Evolutionary conservation across 2,113 vertebrate genomes (phyloP).

Genomic region (Carassius carassius): DNA sequence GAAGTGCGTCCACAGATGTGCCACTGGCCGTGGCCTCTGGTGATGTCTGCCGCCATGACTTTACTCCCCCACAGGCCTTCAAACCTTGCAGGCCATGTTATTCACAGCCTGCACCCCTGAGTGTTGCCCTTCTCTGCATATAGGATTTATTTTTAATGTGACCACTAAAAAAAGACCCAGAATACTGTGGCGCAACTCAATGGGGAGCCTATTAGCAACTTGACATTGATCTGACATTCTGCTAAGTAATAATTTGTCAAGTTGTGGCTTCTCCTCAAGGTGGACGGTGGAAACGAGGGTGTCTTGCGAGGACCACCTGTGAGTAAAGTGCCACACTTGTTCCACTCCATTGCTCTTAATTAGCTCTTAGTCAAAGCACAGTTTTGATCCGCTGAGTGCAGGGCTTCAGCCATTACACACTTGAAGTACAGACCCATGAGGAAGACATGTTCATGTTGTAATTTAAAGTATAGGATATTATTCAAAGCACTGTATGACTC

Average conservation of each 20-base stretch:
- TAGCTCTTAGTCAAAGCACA: conserved; percentile 15
- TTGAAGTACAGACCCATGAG: not conserved
- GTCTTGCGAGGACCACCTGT: not conserved
- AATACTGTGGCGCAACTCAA: conserved; percentile 28
- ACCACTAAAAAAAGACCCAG: not conserved
- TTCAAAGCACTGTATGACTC: not conserved
- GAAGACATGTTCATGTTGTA: not conserved
- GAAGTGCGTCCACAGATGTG: not conserved
- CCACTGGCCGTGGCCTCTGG: conserved; percentile 15
- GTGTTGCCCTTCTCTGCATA: not conserved
- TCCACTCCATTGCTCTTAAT: conserved; percentile 33
- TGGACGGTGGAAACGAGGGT: not conserved
- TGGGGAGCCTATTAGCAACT: conserved; percentile 48
- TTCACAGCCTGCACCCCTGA: conserved; percentile 7
- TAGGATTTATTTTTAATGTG: conserved; percentile 11
- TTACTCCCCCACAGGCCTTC: conserved; percentile 3
- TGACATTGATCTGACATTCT: conserved; percentile 27
- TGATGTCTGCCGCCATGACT: not conserved
- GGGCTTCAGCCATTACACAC: not conserved
- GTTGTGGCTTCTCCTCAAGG: not conserved
- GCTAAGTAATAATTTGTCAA: conserved; percentile 32
- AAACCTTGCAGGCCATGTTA: conserved; percentile 9
- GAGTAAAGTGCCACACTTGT: not conserved
- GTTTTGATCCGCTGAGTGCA: not conserved
- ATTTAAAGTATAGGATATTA: not conserved